These are phyloP conservation scores for Leuciscus waleckii DNA, from an alignment of 2,797 vertebrate species.

Conservation along the genomic window DNA sequence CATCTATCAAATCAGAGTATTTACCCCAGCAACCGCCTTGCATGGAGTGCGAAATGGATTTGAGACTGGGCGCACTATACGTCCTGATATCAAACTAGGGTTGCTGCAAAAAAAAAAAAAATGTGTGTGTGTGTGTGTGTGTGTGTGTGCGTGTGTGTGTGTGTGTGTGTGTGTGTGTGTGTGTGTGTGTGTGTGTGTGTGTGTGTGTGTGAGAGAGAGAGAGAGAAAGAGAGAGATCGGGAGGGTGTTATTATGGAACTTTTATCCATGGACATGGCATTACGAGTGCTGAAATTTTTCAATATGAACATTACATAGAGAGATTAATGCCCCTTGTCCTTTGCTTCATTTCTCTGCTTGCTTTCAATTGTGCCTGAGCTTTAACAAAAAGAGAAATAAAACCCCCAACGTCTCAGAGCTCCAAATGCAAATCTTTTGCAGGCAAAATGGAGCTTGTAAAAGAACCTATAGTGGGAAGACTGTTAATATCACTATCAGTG, in stretches of 20 bases:
- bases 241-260: constrained; percentile 9
- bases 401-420: constrained; percentile 11
- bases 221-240: not conserved
- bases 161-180: not conserved
- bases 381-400: not conserved
- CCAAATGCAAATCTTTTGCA: constrained; percentile 35
- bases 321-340: constrained; percentile 40
- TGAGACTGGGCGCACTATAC: constrained; percentile 8
- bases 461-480: not conserved
- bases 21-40: constrained; percentile 56
- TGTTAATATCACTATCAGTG: constrained; percentile 34
- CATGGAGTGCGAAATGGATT: constrained; percentile 50
- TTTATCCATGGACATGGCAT: constrained; percentile 17
- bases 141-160: not conserved
- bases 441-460: constrained; percentile 28
- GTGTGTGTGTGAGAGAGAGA: not conserved
- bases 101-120: not conserved
- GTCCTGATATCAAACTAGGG: constrained; percentile 40
- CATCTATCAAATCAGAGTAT: constrained; percentile 65
- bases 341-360: constrained; percentile 8
- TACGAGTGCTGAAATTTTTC: constrained; percentile 8
- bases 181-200: no score
- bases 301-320: constrained; percentile 14
- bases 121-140: not conserved
- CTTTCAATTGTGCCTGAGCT: constrained; percentile 32